These are phyloP conservation scores for Myotis myotis DNA, from an alignment of 2,797 vertebrate species.

Conservation along the genomic window DNA sequence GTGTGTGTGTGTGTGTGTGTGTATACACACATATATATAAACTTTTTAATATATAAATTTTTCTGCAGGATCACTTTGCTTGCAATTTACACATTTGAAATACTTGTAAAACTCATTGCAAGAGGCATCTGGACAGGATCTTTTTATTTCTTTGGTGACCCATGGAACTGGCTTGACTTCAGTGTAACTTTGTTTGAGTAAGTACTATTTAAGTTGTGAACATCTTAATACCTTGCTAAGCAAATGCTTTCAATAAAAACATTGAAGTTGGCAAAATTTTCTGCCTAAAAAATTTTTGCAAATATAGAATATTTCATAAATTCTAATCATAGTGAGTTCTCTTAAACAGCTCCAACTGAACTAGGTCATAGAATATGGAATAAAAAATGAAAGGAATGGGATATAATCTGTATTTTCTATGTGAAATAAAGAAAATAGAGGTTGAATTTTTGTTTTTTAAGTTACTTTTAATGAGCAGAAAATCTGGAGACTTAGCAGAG, in stretches of 20 bases:
- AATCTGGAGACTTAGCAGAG: neutral
- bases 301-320: neutral
- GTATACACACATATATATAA: neutral
- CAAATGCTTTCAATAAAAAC: slow-evolving; percentile 54
- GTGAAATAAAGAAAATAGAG: neutral
- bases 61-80: slow-evolving; percentile 88
- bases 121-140: slow-evolving; percentile 89
- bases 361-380: neutral
- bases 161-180: slow-evolving; percentile 94
- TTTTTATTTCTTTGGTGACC: slow-evolving; percentile 92
- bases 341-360: neutral
- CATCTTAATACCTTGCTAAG: slow-evolving; percentile 65
- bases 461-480: neutral
- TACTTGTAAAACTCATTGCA: slow-evolving; percentile 89
- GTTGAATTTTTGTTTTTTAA: neutral
- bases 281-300: neutral
- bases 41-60: neutral
- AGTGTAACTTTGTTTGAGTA: slow-evolving; percentile 90
- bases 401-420: slow-evolving; percentile 5
- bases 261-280: neutral
- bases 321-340: neutral
- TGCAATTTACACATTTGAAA: slow-evolving; percentile 91
- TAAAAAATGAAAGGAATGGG: neutral
- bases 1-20: neutral
- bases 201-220: slow-evolving; percentile 82